Evolutionary conservation across 1,140 invertebrate species (phyloP), one percentile per base, ranked within the genome.

Genomic region (Frieseomelitta varia): DNA sequence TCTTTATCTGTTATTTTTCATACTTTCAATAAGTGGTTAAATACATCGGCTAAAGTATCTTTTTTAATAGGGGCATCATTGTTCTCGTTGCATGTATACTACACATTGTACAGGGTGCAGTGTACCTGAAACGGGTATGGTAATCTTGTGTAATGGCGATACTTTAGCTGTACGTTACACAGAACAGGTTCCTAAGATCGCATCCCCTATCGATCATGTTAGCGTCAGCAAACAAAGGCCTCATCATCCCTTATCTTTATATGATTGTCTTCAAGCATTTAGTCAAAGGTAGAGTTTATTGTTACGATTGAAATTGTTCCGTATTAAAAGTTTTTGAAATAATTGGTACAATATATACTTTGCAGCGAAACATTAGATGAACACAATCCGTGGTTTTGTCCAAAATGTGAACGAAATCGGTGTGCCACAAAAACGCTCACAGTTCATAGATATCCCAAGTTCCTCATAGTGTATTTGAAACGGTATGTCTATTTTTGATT

Each of bases 361-460:
- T 94, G 71, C 90, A 97, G 97, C 92, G 97, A 97, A 93, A 95
- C 95, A 51, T 93, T 97, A 87, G 97, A 97, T 91, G 96, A 96
- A 87, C 95, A 96, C 85, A 97, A 97, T 94, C 96, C 96, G 30
- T 97, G 97, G 97, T 97, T 95, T 93, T 97, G 97, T 93, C 96
- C 97, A 14, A 95, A 95, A 78, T 97, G 97, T 91, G 94, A 96
- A 88, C 94, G 95, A 82, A 97, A 97, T 88, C 96, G 96, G 87
- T 96, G 96, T 93, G 97, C 97, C 17, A 97, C 96, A 51, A 97
- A 97, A 92, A 97, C 96, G 15, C 94, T 97, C 69, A 96, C 96
- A 17, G 96, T 97, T 73, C 97, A 96, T 95, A 94, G 96, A 86
- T 97, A 96, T 92, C 97, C 97, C 14, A 96, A 97, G 92, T 97